Base-by-base conservation (phyloP, 2,888 invertebrate species). In the Hoplodrina blanda region DNA sequence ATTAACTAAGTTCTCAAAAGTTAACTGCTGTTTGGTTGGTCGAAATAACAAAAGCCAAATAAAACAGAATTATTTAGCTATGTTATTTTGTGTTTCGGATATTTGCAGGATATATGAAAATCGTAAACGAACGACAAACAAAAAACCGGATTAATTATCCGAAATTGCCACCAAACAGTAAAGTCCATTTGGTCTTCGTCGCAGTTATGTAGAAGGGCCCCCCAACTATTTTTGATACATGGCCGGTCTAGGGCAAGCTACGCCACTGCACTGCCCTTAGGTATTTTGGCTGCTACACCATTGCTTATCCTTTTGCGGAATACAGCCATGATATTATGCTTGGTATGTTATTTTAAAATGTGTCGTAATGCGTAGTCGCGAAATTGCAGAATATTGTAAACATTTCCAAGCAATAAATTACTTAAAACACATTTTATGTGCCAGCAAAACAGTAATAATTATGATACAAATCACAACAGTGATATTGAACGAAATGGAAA, bases 401-500 rank as follows among this genome's bases (percentile, higher is more conserved):
- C 70, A 33, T 62, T 49, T 76, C 44, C 33, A 77, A 74, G 49
- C 15, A 73, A 37, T 44, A 53, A 15, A 44, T 33, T 46, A 53
- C 11, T 41, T 11, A 41, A 49, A 53, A 15, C 19, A 7, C 17
- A 30, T 33, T 54, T 46, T 20, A 69, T 30, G 41, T 53, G 69
- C 54, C 25, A 62, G n/a, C 41, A 4, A 69, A n/a, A 37, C 53
- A 59, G 30, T 70, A 60, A 52, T 5, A n/a, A n/a, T n/a, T n/a
- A 33, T 11, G 17, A 64, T 49, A 46, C 55, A 25, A 77, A 57
- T 53, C n/a, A 50, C 4, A 4, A 17, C 19, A 20, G 25, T 6
- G 25, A 49, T 62, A 19, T 11, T 25, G 8, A 55, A 59, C 41
- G 6, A 60, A 53, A 65, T 65, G 76, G 76, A 78, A 80, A 76